phyloP scores from a whole-genome alignment of 2,113 vertebrate genomes.

The Forbesichthys agassizii region DNA sequence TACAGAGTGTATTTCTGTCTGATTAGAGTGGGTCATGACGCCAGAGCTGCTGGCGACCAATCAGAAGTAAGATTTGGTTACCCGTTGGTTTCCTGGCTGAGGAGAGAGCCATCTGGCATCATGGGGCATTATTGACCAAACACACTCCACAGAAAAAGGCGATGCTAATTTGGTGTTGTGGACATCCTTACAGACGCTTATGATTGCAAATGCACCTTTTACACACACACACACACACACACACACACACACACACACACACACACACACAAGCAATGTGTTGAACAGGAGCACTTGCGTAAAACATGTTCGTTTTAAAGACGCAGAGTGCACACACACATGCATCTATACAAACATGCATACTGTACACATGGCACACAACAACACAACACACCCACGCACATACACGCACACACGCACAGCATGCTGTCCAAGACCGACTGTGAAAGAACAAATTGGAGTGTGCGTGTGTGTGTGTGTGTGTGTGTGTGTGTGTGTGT shows the following conservation, averaged over 20 bases:
- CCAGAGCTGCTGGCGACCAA: constrained; percentile 26
- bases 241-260: background rate
- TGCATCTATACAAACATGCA: background rate
- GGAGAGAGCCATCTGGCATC: constrained; percentile 28
- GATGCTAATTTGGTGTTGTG: background rate
- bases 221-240: background rate
- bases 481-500: background rate
- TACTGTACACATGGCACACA: background rate
- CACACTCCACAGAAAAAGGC: background rate
- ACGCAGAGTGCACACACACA: background rate
- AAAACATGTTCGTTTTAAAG: background rate
- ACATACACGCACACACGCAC: constrained; percentile 1
- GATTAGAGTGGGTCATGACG: constrained; percentile 40
- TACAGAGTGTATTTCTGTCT: constrained; percentile 16
- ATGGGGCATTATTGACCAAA: constrained; percentile 1
- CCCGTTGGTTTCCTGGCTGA: constrained; percentile 17
- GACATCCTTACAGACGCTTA: background rate
- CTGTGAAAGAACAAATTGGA: constrained; percentile 49
- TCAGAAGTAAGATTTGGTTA: constrained; percentile 44
- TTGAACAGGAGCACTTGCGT: background rate
- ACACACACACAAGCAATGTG: background rate
- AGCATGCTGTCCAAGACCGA: background rate
- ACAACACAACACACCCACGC: background rate
- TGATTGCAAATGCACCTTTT: background rate
- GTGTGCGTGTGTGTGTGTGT: constrained; percentile 3